Conservation (phyloP, 2,888 invertebrate genomes). For the Ischnura elegans region DNA sequence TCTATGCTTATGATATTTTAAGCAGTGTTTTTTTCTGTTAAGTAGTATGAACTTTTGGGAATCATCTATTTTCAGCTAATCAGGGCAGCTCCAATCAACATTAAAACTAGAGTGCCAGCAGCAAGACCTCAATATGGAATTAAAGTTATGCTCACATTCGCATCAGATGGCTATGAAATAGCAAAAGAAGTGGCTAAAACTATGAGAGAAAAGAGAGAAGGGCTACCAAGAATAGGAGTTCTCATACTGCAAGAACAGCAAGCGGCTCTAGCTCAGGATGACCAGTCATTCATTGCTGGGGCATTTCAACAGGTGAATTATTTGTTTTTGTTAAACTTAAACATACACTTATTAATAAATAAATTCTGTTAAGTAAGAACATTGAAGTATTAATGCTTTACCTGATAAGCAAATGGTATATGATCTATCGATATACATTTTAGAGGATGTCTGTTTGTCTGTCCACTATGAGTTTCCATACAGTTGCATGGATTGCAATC, state of each 20-base stretch:
- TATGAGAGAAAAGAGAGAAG: slow-evolving; percentile 60
- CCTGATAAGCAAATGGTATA: too few species aligned
- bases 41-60: too few species aligned
- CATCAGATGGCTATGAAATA: slow-evolving; percentile 52
- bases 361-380: too few species aligned
- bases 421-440: too few species aligned
- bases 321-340: too few species aligned
- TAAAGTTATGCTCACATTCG: slow-evolving; percentile 68
- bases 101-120: not conserved
- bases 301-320: slow-evolving; percentile 66
- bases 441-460: too few species aligned
- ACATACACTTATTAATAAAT: too few species aligned
- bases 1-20: too few species aligned
- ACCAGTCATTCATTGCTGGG: slow-evolving; percentile 41
- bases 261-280: slow-evolving; percentile 19
- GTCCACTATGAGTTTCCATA: too few species aligned
- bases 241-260: slow-evolving; percentile 62
- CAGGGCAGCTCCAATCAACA: not conserved
- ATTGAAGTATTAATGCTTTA: too few species aligned
- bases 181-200: slow-evolving; percentile 52
- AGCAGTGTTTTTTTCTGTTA: too few species aligned
- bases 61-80: not conserved
- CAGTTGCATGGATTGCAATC: too few species aligned
- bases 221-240: slow-evolving; percentile 60
- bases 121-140: slow-evolving; percentile 40